Base-by-base conservation (phyloP, 2,797 vertebrate genomes). In the Anguilla megastoma region DNA sequence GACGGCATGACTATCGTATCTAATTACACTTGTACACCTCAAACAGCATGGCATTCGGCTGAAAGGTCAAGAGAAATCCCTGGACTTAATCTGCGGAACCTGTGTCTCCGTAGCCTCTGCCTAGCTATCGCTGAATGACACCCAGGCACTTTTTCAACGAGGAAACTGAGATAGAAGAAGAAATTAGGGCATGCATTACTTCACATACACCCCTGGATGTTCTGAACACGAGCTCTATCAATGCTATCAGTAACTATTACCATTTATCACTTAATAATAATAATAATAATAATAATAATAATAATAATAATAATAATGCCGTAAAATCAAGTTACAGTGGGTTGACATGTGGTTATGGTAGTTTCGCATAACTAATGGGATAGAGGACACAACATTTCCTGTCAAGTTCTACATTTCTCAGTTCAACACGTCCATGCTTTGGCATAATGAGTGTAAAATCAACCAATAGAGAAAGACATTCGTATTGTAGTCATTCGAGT, bases 21-120 rank as follows among this genome's bases (percentile, higher is more conserved):
- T 94, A 95, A 96, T 96, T 94, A 94, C 83, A 90, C 86, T 87
- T 87, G 92, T 90, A 90, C 92, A 92, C 92, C 94, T 96, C 93
- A 94, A 93, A 95, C 94, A 86, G 89, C 83, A 79, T 95, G 95
- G 90, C 94, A 95, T 96, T 96, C 94, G 92, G 92, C 89, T 80
- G 60, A 95, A 96, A 96, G 96, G 95, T 96, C 95, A 94, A 94
- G 94, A 95, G 94, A 95, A 95, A 92, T 94, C 92, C 94, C 90
- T 87, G 82, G 90, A 90, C 93, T 91, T 94, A 91, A 95, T 94
- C 92, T 89, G 87, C 85, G 69, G 91, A 95, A 95, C 93, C 93
- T 94, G 93, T 90, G 91, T 79, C 92, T 93, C 74, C 84, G 86
- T 88, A 90, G 86, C 91, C 89, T 89, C 87, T 85, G 85, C 41